These are phyloP conservation scores for Gerris buenoi DNA, from an alignment of 1,140 invertebrate genomes.

Conservation along the genomic window DNA sequence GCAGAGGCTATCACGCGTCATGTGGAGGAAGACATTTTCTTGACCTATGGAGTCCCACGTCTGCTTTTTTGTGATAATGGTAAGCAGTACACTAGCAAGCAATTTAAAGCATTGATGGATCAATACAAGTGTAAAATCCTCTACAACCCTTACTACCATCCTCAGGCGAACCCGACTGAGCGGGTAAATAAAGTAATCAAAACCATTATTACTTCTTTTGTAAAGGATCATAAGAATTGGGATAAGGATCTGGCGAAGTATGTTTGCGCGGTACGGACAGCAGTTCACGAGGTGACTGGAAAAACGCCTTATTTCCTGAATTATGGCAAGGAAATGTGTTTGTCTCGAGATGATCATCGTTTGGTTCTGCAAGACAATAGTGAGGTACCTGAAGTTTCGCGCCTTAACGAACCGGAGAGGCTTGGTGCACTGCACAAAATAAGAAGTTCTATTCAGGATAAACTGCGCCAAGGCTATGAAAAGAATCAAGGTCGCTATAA, in stretches of 20 bases:
- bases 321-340: too few relatives aligned
- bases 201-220: slow-evolving; percentile 26
- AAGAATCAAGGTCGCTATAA: neutral
- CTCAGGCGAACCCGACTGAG: slow-evolving; percentile 29
- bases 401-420: too few relatives aligned
- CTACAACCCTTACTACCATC: slow-evolving; percentile 20
- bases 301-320: slow-evolving; percentile 29
- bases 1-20: neutral
- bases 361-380: too few relatives aligned
- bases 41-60: neutral
- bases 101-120: neutral
- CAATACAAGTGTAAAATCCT: neutral
- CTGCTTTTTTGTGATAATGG: slow-evolving; percentile 12
- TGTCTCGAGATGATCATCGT: too few relatives aligned
- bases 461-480: neutral
- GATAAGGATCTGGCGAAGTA: slow-evolving; percentile 26
- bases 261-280: slow-evolving; percentile 31
- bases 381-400: too few relatives aligned
- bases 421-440: slow-evolving; percentile 25
- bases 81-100: slow-evolving; percentile 5
- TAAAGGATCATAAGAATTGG: slow-evolving; percentile 27
- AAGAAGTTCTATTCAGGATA: neutral
- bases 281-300: slow-evolving; percentile 25
- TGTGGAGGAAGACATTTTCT: slow-evolving; percentile 2
- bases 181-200: slow-evolving; percentile 31